These are phyloP conservation scores for Tapera naevia DNA, from an alignment of 2,797 vertebrate species.

Conservation along the genomic window DNA sequence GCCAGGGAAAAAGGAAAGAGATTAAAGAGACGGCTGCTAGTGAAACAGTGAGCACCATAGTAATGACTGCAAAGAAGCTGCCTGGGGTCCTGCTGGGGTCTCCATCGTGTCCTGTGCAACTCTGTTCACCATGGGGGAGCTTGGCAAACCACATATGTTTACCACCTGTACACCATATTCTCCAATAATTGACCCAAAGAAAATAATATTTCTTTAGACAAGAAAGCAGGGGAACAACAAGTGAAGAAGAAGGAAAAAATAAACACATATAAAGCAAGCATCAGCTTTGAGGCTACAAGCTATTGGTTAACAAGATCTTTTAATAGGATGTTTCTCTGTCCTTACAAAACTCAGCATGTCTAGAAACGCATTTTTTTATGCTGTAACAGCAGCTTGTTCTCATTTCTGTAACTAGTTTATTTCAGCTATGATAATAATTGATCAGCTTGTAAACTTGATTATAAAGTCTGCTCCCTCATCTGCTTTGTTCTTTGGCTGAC, in stretches of 20 bases:
- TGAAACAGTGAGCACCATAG: neutral
- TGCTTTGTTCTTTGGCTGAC: neutral
- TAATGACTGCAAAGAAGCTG: neutral
- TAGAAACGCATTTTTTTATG: neutral
- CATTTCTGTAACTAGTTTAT: slow-evolving; percentile 11
- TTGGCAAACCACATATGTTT: neutral
- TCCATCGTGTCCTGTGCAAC: neutral
- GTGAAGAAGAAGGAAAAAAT: neutral
- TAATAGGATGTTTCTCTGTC: neutral
- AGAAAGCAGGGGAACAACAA: neutral
- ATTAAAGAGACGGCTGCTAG: neutral
- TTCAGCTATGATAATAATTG: slow-evolving; percentile 9
- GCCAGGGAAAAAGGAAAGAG: neutral
- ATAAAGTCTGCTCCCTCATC: neutral
- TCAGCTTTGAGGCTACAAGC: neutral
- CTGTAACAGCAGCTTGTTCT: neutral
- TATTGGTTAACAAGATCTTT: neutral
- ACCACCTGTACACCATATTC: neutral
- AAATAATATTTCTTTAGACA: neutral
- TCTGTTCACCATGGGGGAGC: neutral
- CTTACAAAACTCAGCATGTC: neutral
- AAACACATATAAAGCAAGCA: neutral
- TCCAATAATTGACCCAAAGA: neutral
- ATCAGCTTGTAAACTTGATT: slow-evolving; percentile 23
- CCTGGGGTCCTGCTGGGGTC: neutral